phyloP scores from a whole-genome alignment of 1,140 invertebrate genomes.

The Tyrophagus putrescentiae region DNA sequence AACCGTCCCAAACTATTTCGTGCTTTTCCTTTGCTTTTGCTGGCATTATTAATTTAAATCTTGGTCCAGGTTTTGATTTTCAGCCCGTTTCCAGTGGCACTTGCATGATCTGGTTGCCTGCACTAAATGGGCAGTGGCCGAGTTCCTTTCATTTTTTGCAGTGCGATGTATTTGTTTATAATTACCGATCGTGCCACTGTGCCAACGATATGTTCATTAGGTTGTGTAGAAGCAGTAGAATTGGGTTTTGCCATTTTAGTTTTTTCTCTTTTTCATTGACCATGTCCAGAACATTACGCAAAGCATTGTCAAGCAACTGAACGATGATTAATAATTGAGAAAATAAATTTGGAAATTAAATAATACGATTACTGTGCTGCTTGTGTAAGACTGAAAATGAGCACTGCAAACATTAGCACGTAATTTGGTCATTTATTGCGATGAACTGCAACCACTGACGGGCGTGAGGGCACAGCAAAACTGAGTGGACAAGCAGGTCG shows the following conservation, averaged over 20 bases:
- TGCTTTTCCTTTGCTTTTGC: neutral
- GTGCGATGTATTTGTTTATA: neutral
- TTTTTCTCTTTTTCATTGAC: neutral
- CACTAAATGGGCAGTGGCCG: neutral
- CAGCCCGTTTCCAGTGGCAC: neutral
- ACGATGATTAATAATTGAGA: constrained; percentile 14
- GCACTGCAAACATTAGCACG: constrained; percentile 7
- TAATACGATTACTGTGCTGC: neutral
- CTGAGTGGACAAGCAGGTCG: too few relatives aligned
- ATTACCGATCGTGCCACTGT: constrained; percentile 8
- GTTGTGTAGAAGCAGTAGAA: neutral
- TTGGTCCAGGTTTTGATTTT: constrained; percentile 10
- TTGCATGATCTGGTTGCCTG: neutral
- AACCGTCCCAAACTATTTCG: neutral
- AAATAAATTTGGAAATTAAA: constrained; percentile 14
- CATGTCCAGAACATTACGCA: neutral
- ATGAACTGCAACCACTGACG: too few relatives aligned
- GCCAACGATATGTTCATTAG: constrained; percentile 2
- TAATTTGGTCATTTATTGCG: constrained; percentile 12
- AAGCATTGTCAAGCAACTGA: neutral
- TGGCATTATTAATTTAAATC: constrained; percentile 12
- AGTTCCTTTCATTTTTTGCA: neutral
- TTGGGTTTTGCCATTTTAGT: neutral
- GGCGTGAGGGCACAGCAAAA: neutral
- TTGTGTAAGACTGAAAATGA: neutral